These are phyloP conservation scores for Circaetus cinerascens DNA, from an alignment of 2,113 vertebrate genomes.

Conservation along the genomic window DNA sequence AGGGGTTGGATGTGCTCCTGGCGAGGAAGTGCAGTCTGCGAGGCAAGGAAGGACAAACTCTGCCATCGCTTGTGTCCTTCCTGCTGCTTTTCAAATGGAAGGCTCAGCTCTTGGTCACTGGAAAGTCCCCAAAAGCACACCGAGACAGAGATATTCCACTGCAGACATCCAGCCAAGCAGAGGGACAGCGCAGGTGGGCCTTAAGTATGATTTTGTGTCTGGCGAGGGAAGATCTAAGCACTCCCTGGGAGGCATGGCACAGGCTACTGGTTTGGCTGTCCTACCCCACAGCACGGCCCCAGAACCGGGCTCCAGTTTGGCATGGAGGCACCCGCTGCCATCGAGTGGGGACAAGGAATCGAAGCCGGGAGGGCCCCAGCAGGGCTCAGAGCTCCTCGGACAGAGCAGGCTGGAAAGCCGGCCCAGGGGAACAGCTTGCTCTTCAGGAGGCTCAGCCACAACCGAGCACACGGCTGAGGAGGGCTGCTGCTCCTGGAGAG, in stretches of 20 bases:
- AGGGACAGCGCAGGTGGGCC: background rate
- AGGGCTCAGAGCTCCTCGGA: rapidly evolving
- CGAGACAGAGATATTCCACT: rapidly evolving
- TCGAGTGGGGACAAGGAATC: rapidly evolving
- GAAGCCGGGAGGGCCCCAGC: background rate
- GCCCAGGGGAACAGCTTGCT: rapidly evolving
- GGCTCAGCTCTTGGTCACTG: background rate
- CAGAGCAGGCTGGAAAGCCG: background rate
- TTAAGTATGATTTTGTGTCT: background rate
- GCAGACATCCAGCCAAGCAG: background rate
- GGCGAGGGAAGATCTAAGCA: background rate
- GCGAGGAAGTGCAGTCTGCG: rapidly evolving
- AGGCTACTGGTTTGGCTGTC: background rate
- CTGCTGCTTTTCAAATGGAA: background rate
- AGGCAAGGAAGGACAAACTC: background rate
- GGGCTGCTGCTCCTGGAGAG: rapidly evolving
- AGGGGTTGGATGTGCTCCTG: background rate
- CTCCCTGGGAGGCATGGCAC: background rate
- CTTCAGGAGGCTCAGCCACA: background rate
- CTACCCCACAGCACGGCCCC: background rate
- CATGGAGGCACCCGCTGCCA: background rate
- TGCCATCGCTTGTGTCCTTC: rapidly evolving
- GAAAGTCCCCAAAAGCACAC: background rate
- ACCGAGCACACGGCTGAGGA: rapidly evolving
- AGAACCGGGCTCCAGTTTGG: background rate